Evolutionary conservation across 2,888 invertebrate genomes (phyloP).

Genomic region (Callosobruchus maculatus): DNA sequence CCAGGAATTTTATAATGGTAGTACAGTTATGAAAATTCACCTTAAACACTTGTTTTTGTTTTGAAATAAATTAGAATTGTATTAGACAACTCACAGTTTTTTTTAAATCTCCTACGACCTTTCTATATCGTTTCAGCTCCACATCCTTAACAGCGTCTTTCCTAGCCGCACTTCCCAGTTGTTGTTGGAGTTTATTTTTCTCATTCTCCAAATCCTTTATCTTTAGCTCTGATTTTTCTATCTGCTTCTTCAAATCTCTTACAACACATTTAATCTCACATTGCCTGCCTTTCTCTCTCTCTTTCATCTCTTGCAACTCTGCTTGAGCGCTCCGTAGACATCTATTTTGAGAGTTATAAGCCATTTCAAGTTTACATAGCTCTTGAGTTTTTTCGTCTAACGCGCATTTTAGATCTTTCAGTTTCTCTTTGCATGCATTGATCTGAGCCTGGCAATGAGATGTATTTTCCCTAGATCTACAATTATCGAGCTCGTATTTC

Average conservation of each 20-base stretch:
- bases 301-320: slow-evolving; percentile 32
- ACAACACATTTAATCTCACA: slow-evolving; percentile 22
- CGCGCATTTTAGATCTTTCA: slow-evolving; percentile 29
- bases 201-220: slow-evolving; percentile 21
- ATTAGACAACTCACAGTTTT: slow-evolving; percentile 36
- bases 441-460: slow-evolving; percentile 25
- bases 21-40: too few relatives aligned
- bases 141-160: slow-evolving; percentile 27
- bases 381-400: slow-evolving; percentile 33
- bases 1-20: too few relatives aligned
- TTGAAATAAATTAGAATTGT: too few relatives aligned
- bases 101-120: slow-evolving; percentile 34
- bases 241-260: slow-evolving; percentile 29
- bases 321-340: slow-evolving; percentile 30
- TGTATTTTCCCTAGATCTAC: slow-evolving; percentile 21
- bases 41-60: too few relatives aligned
- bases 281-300: slow-evolving; percentile 26
- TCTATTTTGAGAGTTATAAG: slow-evolving; percentile 34
- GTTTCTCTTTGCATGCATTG: slow-evolving; percentile 26
- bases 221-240: slow-evolving; percentile 21
- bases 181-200: slow-evolving; percentile 19
- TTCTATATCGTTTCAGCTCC: slow-evolving; percentile 30
- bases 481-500: slow-evolving; percentile 25
- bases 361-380: slow-evolving; percentile 31
- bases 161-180: slow-evolving; percentile 17